Percentiles rank a stretch among this genome's conserved stretches.
Conservation (phyloP, 2,888 invertebrate genomes). For the Arrhopalites spinosus region DNA sequence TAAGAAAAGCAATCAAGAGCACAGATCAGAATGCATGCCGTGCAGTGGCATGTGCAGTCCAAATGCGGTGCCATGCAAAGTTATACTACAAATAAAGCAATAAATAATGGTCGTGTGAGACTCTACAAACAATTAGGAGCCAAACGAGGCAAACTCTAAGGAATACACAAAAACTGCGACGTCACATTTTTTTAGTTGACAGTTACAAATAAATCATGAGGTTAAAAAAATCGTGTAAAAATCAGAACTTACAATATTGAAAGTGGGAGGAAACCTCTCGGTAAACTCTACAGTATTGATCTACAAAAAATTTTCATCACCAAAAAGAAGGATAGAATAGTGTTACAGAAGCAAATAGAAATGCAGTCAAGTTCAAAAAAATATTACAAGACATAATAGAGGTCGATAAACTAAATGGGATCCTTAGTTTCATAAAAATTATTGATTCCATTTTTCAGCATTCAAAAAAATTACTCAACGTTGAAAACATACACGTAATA, state of each 20-base stretch:
- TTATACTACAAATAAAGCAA: not conserved
- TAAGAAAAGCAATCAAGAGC: not conserved
- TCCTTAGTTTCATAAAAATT: too few species aligned
- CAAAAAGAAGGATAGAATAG: not conserved
- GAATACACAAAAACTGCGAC: too few species aligned
- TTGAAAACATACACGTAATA: not conserved
- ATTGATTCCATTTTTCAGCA: too few species aligned
- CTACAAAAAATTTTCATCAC: slow-evolving; percentile 33
- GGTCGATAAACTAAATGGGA: not conserved
- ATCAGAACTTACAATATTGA: slow-evolving; percentile 54
- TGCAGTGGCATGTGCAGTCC: not conserved
- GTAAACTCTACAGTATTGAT: slow-evolving; percentile 37
- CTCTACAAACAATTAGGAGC: not conserved
- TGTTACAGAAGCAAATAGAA: not conserved
- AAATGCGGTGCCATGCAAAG: not conserved
- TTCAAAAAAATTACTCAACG: not conserved
- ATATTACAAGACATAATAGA: not conserved
- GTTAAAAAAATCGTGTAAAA: slow-evolving; percentile 4
- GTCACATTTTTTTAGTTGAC: not conserved
- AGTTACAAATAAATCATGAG: too few species aligned
- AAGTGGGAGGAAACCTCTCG: slow-evolving; percentile 46
- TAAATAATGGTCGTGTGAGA: not conserved
- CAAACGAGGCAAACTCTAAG: not conserved
- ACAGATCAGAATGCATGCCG: not conserved
- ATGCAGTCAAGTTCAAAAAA: not conserved